Evolutionary conservation across 2,797 vertebrate species (phyloP).

Genomic region (Gastrophryne carolinensis): DNA sequence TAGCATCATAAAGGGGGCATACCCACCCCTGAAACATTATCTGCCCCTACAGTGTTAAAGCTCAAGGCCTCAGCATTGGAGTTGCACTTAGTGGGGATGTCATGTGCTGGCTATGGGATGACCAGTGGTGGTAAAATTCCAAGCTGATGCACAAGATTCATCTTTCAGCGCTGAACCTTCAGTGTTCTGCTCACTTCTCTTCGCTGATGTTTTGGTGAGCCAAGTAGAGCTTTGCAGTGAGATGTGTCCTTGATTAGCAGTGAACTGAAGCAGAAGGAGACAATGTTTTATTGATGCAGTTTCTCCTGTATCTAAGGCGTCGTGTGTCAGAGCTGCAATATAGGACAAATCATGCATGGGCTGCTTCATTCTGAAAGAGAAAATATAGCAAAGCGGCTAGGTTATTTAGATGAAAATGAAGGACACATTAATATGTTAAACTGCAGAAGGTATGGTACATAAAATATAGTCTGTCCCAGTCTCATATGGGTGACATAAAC

Average conservation of each 20-base stretch:
- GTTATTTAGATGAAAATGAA: neutral
- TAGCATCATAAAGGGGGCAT: no score
- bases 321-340: conserved; percentile 41
- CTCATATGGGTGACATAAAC: no score
- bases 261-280: conserved; percentile 47
- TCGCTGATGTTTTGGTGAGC: neutral
- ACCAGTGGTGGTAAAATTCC: no score
- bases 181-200: neutral
- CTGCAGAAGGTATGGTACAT: neutral
- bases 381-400: neutral
- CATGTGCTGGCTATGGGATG: no score
- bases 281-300: conserved; percentile 51
- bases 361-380: neutral
- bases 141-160: neutral
- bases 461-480: no score
- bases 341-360: conserved; percentile 28
- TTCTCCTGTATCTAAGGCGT: conserved; percentile 32
- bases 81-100: no score
- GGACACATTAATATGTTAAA: neutral
- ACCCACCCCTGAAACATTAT: no score
- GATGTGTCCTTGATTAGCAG: conserved; percentile 44
- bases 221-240: conserved; percentile 10
- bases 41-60: no score
- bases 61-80: no score
- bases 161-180: neutral